Conservation (phyloP, 2,888 invertebrate genomes). For the Linnaemya tessellans region DNA sequence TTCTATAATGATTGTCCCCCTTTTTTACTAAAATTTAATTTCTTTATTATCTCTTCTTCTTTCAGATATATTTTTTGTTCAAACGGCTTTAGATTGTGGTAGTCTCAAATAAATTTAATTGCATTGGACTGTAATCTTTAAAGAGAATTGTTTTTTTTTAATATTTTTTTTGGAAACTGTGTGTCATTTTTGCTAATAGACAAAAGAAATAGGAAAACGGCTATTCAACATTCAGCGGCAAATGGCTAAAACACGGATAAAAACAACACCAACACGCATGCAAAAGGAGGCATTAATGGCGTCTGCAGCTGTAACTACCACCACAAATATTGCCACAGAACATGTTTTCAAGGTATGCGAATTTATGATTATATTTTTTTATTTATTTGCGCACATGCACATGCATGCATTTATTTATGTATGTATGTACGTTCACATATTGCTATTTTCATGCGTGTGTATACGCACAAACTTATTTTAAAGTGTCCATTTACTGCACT, state of each 20-base stretch:
- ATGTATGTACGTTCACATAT: not conserved
- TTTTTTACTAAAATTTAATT: conserved; percentile 12
- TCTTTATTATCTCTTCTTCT: conserved; percentile 8
- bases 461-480: no score
- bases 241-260: conserved; percentile 81
- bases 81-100: conserved; percentile 9
- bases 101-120: conserved; percentile 12
- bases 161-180: not conserved
- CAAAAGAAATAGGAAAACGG: conserved; percentile 1
- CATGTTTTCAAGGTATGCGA: conserved; percentile 65
- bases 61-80: conserved; percentile 13
- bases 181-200: conserved; percentile 15
- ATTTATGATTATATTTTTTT: not conserved
- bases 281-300: conserved; percentile 76
- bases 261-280: conserved; percentile 79
- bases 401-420: not conserved
- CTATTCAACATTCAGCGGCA: conserved; percentile 62
- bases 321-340: conserved; percentile 57
- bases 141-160: not conserved
- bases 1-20: not conserved
- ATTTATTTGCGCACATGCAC: not conserved
- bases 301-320: conserved; percentile 66
- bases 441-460: no score
- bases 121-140: not conserved
- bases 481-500: no score